Percentiles rank a stretch among this genome's conserved stretches.
These are phyloP conservation scores for Pygocentrus nattereri DNA, from an alignment of 2,797 vertebrate genomes.

Conservation along the genomic window DNA sequence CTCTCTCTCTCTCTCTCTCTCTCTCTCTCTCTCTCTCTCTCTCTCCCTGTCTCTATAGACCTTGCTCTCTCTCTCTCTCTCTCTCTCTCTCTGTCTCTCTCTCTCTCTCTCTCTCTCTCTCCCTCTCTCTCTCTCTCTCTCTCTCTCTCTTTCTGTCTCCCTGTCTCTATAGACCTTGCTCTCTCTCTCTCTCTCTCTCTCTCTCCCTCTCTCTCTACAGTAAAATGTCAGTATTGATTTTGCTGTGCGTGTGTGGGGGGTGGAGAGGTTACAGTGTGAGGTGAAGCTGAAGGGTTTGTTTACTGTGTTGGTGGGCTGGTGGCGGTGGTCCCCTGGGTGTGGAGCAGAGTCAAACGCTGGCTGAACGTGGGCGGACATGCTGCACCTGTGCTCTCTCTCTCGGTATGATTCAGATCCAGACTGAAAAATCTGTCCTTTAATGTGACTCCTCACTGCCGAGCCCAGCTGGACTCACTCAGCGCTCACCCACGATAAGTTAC, in stretches of 20 bases:
- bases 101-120: too few relatives aligned
- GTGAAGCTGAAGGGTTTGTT: constrained; percentile 1
- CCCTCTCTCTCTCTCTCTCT: neutral
- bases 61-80: too few relatives aligned
- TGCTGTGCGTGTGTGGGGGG: neutral
- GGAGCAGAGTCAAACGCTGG: neutral
- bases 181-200: neutral
- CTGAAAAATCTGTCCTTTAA: neutral
- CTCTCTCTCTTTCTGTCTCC: neutral
- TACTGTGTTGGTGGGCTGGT: neutral
- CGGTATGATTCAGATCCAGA: constrained; percentile 4
- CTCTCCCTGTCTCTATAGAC: too few relatives aligned
- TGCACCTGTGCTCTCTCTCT: neutral
- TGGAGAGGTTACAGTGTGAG: neutral
- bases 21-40: too few relatives aligned
- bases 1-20: too few relatives aligned
- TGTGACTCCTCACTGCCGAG: neutral
- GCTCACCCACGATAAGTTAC: too few relatives aligned
- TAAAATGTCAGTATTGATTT: constrained; percentile 34
- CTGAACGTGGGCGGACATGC: neutral
- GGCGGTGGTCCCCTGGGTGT: neutral
- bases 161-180: too few relatives aligned
- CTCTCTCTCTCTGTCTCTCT: too few relatives aligned
- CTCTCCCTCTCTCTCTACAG: neutral
- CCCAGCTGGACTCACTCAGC: neutral